Evolutionary conservation across 1,140 invertebrate genomes (phyloP), one percentile per base, ranked within the genome.

Genomic region (Luehdorfia chinensis): DNA sequence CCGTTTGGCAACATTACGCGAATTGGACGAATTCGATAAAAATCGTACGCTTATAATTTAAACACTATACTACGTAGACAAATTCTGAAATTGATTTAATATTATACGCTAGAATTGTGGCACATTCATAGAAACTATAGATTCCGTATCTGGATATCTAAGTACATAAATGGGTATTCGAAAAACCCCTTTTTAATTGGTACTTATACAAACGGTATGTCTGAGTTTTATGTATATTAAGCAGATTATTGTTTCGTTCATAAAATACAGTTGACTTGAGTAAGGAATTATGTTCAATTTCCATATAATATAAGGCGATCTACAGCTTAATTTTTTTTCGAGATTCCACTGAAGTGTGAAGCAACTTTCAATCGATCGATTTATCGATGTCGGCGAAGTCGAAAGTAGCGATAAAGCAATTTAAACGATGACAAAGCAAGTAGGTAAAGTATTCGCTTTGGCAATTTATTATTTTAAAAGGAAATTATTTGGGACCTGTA

Each of bases 11-110:
- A 79, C 61, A 59, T 51, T 63, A 65, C 62, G 67, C 75, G 75
- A 77, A 75, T 68, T 64, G 61, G 75, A 75, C 66, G 47, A 76
- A 76, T 74, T 75, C 56, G 65, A 66, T 74, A 72, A 75, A 73
- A 75, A 57, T 64, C 45, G n/a, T n/a, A n/a, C n/a, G 49, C n/a
- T n/a, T n/a, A n/a, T n/a, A n/a, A n/a, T 56, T 57, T 33, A 47
- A 51, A 58, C 51, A 41, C n/a, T n/a, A n/a, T n/a, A n/a, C n/a
- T n/a, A n/a, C 27, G 8, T 48, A 37, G 36, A 53, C 25, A 51
- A 33, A 49, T 49, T 25, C 52, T 53, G 34, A 31, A 31, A 31
- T 14, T 27, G 25, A 31, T 31, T 12, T 11, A 13, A 31, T 31
- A 31, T 31, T 2, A 21, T 21, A 7, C 8, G 25, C 25, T 23